These are phyloP conservation scores for Vanessa cardui DNA, from an alignment of 2,888 invertebrate species.

Conservation along the genomic window DNA sequence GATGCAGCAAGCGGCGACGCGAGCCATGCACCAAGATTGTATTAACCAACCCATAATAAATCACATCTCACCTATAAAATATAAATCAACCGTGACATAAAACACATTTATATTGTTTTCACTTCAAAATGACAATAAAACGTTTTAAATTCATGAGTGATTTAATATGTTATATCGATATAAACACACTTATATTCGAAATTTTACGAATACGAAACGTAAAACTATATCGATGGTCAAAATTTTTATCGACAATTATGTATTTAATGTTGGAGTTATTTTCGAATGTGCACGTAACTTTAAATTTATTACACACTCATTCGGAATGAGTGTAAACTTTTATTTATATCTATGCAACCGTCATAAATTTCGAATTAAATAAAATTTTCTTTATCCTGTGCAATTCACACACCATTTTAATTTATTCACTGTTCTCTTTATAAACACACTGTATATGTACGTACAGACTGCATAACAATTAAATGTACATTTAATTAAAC, in stretches of 20 bases:
- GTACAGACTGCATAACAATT: not conserved
- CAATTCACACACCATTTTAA: not conserved
- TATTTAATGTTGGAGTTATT: constrained; percentile 47
- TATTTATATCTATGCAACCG: constrained; percentile 12
- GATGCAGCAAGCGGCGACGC: constrained; percentile 44
- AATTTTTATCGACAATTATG: constrained; percentile 58
- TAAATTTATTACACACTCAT: constrained; percentile 14
- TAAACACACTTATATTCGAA: constrained; percentile 56
- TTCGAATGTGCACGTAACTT: constrained; percentile 18
- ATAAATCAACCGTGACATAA: constrained; percentile 79
- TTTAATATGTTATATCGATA: constrained; percentile 68
- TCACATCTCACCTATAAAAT: constrained; percentile 79
- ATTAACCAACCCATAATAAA: constrained; percentile 72
- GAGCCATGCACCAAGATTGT: constrained; percentile 61
- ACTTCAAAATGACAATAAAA: constrained; percentile 78
- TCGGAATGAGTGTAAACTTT: constrained; percentile 11
- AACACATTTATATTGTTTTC: constrained; percentile 82
- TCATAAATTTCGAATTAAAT: constrained; percentile 7
- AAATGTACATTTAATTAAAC: too few relatives aligned
- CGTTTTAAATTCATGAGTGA: constrained; percentile 77
- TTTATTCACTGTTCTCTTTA: not conserved
- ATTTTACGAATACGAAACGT: constrained; percentile 48
- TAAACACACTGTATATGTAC: not conserved
- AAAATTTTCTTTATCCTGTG: constrained; percentile 1
- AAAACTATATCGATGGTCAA: constrained; percentile 60